phyloP scores from a whole-genome alignment of 2,797 vertebrate species.

The Capromys pilorides region DNA sequence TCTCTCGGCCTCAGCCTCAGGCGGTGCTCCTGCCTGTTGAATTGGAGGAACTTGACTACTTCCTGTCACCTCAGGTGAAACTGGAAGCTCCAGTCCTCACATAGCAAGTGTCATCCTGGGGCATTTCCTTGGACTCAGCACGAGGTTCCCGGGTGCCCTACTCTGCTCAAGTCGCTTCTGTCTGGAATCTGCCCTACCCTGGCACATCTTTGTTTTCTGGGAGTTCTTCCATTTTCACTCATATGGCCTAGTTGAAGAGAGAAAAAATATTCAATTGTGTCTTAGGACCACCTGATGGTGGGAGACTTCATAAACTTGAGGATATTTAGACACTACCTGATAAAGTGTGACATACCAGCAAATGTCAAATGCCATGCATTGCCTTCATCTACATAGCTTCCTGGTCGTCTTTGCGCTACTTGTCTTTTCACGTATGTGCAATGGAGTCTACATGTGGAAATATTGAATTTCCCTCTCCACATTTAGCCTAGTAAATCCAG shows the following conservation, averaged over 20 bases:
- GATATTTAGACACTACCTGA: background rate
- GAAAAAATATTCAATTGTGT: background rate
- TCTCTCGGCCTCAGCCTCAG: background rate
- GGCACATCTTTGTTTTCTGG: background rate
- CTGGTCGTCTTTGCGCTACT: background rate
- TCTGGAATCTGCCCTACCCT: background rate
- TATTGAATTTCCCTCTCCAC: background rate
- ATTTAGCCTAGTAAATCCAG: background rate
- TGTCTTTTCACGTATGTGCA: background rate
- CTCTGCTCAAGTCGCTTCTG: background rate
- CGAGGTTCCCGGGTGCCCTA: background rate
- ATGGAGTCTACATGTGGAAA: background rate
- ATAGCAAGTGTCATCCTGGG: accelerated
- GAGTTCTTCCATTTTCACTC: background rate
- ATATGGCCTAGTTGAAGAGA: background rate
- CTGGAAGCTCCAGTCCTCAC: background rate
- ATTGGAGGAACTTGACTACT: background rate
- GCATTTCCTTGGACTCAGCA: background rate
- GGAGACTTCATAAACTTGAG: background rate
- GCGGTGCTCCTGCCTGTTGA: background rate
- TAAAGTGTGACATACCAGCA: background rate
- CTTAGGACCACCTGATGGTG: background rate
- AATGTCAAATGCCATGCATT: background rate
- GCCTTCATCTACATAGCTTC: background rate
- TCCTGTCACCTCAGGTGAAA: background rate